Base-by-base conservation (phyloP, 2,888 invertebrate species). In the Epinotia ramella region DNA sequence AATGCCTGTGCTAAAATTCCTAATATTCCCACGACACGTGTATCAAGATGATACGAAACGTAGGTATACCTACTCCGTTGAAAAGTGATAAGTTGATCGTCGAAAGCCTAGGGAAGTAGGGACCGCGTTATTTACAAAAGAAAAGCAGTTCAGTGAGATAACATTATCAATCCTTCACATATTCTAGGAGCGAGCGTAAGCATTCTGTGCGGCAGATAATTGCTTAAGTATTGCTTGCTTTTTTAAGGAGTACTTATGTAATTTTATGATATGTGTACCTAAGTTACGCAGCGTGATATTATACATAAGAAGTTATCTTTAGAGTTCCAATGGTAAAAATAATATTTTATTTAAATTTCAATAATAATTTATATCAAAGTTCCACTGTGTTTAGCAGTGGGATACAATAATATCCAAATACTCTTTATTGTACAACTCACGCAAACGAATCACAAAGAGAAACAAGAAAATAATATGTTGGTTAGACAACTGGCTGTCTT, bases 111-210 rank as follows among this genome's bases (percentile, higher is more conserved):
- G 57, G n/a, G n/a, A n/a, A n/a, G n/a, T n/a, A n/a, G n/a, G 68
- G 68, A 68, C 68, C 40, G 40, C 16, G 16, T 16, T 16, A 16
- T 49, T 67, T 68, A 57, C 57, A 20, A 20, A 68, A 40, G 16
- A 67, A 67, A 40, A 57, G 40, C 24, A 57, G 46, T 59, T 68
- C 20, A 40, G 56, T 16, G 57, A 68, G 57, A 59, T 44, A 68
- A 59, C 68, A 59, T 68, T 68, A 68, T 44, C 68, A 68, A 68
- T 59, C 59, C 44, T 20, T 68, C 68, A 59, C 68, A 59, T 68
- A 57, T 57, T 18, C 57, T 68, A 16, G 40, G 40, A 68, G 40
- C 18, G 9, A 57, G 33, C 16, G 44, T 5, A 16, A 46, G 44
- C 24, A 68, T 57, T 40, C 18, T 57, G 57, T 20, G 57, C 59